Conservation (phyloP, 2,113 vertebrate species). For the Erythrolamprus reginae region DNA sequence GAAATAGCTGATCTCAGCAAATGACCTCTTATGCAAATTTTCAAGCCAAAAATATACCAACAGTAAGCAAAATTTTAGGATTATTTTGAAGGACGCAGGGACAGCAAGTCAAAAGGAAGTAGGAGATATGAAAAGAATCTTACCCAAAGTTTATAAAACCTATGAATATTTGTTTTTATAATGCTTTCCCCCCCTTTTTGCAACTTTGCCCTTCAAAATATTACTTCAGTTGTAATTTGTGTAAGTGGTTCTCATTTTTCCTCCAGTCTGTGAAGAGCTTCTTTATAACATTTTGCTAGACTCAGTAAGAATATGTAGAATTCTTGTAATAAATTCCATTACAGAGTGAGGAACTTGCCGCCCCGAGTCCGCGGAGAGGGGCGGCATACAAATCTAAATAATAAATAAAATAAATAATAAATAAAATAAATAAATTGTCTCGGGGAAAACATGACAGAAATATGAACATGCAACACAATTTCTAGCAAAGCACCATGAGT, state of each 20-base stretch:
- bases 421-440: too few species aligned
- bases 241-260: not conserved
- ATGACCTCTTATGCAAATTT: slow-evolving; percentile 27
- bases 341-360: not conserved
- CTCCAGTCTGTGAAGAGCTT: not conserved
- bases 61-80: slow-evolving; percentile 17
- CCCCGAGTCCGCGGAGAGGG: too few species aligned
- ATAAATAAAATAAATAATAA: too few species aligned
- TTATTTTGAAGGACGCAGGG: slow-evolving; percentile 1
- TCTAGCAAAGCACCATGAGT: not conserved
- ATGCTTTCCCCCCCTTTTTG: not conserved
- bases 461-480: not conserved
- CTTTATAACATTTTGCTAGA: not conserved
- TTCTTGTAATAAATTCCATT: not conserved
- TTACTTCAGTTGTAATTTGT: not conserved
- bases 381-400: too few species aligned
- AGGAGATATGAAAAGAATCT: not conserved
- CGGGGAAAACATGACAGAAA: not conserved
- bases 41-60: slow-evolving; percentile 21
- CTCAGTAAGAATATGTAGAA: not conserved
- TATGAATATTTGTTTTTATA: not conserved
- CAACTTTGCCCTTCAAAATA: not conserved
- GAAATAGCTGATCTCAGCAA: slow-evolving; percentile 24
- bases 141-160: not conserved
- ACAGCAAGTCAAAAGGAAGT: not conserved